phyloP scores from a whole-genome alignment of 1,140 invertebrate species.

The Eueides isabella region DNA sequence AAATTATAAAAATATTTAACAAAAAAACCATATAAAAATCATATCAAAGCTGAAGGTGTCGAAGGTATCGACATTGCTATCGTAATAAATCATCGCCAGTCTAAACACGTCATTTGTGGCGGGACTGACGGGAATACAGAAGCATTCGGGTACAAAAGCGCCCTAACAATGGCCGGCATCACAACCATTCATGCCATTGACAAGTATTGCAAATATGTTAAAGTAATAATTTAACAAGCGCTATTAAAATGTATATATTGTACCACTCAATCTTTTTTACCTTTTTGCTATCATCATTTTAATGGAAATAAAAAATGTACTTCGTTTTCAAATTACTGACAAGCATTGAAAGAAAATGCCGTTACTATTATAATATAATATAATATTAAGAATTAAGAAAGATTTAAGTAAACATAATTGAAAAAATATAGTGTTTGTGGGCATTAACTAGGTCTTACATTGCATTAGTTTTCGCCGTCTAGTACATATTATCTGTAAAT shows the following conservation, averaged over 20 bases:
- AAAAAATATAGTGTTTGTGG: no score
- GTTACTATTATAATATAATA: no score
- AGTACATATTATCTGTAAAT: no score
- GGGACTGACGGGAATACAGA: conserved; percentile 27
- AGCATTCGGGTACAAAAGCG: conserved; percentile 38
- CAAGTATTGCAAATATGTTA: conserved; percentile 44
- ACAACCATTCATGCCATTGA: conserved; percentile 28
- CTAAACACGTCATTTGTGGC: conserved; percentile 47
- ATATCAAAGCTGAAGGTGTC: neutral
- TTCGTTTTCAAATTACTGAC: neutral
- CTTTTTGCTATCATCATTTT: no score
- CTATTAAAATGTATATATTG: neutral
- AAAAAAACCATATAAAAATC: neutral
- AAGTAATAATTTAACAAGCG: conserved; percentile 11
- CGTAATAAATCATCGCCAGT: conserved; percentile 55
- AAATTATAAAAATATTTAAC: no score
- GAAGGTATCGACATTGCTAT: conserved; percentile 24
- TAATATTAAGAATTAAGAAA: no score
- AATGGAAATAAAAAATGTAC: neutral
- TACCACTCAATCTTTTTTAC: neutral
- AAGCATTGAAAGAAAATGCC: no score
- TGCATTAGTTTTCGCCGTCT: no score
- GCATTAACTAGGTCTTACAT: no score
- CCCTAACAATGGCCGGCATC: conserved; percentile 26
- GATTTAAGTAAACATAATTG: no score